A percentile compares a stretch with the other conserved stretches of the same genome.
Evolutionary conservation across 2,888 invertebrate species (phyloP).

Genomic region (Lottia scabra): DNA sequence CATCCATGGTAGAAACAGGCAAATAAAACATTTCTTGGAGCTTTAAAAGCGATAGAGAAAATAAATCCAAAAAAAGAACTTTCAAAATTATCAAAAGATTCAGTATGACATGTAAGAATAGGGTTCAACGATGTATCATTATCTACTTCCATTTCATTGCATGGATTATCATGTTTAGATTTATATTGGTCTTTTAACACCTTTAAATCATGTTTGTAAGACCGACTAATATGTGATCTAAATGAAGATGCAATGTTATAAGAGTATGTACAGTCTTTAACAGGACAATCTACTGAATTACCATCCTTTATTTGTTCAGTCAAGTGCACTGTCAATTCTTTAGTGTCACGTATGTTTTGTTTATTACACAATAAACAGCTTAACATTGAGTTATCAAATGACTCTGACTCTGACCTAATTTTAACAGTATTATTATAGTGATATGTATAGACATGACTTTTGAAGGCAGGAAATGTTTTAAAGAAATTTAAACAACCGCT

Average conservation of each 20-base stretch:
- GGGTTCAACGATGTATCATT: background rate
- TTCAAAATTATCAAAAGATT: background rate
- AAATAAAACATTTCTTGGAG: background rate
- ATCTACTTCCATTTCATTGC: background rate
- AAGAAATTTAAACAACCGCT: background rate
- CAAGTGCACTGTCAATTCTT: slow-evolving; percentile 1
- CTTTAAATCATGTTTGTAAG: background rate
- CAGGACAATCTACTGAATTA: background rate
- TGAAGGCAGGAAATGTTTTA: slow-evolving; percentile 2
- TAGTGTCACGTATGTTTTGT: background rate
- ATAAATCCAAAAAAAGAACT: background rate
- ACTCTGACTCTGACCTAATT: background rate
- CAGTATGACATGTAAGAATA: background rate
- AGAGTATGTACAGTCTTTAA: background rate
- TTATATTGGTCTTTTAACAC: background rate
- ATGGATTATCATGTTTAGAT: background rate
- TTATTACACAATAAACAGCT: background rate
- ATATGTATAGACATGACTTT: background rate
- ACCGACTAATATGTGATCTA: background rate
- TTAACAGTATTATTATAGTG: background rate
- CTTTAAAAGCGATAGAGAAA: background rate
- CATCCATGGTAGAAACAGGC: background rate
- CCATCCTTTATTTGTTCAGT: background rate
- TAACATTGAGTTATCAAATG: background rate
- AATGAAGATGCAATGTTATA: background rate